Evolutionary conservation across 2,797 vertebrate genomes (phyloP), one percentile per base, ranked within the genome.

Genomic region (Phaenicophaeus curvirostris): DNA sequence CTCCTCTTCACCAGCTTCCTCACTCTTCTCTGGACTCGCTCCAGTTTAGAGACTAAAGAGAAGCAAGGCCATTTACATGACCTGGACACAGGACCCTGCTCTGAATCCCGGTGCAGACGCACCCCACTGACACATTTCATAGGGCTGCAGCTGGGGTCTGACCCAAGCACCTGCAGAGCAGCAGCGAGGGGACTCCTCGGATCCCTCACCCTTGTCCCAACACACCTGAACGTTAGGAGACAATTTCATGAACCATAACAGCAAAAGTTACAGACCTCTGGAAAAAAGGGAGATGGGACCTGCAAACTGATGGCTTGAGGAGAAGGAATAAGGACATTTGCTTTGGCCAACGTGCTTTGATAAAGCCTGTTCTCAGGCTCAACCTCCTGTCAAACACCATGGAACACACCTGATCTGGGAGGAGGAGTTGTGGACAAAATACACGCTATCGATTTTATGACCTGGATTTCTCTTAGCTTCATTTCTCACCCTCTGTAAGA

Each of bases 171-270:
- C 5, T 3, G 11, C 19, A 7, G 30, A 39, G 44, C 31, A 13
- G 75, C 44, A 8, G 23, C 25, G 31, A 20, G 20, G 68, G 37
- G 54, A 44, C 67, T 8, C 55, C 53, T 21, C 2, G 2, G 21
- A 8, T 11, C 33, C 78, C 65, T 42, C 58, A 24, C 21, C 57
- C 51, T 23, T 4, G 8, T 18, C 76, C 74, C 69, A 33, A 2
- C 8, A 27, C 44, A 13, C 2, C 1, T 11, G 3, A 30, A 16
- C 1, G 30, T 14, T 6, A 9, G 0, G 0, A 4, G n/a, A 69
- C 28, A 23, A 13, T 23, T 77, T 13, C 27, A 30, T 15, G 4
- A 63, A 18, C 9, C 5, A 8, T 12, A 63, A 51, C 31, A 85
- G 78, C 68, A 67, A 37, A 57, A 68, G 7, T 15, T 11, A 53